Evolutionary conservation across 2,888 invertebrate genomes (phyloP), one percentile per base, ranked within the genome.

Genomic region (Chrysomela aeneicollis): DNA sequence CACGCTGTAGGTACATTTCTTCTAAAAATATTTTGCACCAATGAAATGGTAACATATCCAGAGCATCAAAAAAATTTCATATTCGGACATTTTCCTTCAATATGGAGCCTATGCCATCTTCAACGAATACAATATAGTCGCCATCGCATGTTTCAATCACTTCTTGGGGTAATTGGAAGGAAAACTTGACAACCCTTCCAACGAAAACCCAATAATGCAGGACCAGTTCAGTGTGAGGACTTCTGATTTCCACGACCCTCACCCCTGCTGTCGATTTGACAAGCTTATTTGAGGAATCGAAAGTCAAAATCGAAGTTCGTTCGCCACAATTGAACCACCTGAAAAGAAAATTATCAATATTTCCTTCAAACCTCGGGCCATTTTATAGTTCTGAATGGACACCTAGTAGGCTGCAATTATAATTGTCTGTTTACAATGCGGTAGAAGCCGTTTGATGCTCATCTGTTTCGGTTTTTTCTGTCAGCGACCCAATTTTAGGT

Each of bases 61-160:
- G 19, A n/a, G n/a, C n/a, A n/a, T n/a, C 10, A 26, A 3, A 22
- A 55, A 22, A 1, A 26, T 30, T 12, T 19, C 10, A 47, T 3
- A 47, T 10, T 15, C 49, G 55, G 46, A 68, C 63, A 55, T 66
- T 61, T 46, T 74, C 67, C 81, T 90, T 90, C 65, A 91, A 82
- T 70, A 90, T 86, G 78, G 89, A 89, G 72, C 91, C 91, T 70
- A 86, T 80, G 69, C 89, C 87, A 74, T 91, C 90, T 81, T 90
- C 89, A 47, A 89, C 89, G 60, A 90, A 86, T 74, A 91, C 85
- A 51, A 74, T 61, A n/a, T 63, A 67, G n/a, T 42, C 63, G 50
- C 35, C 42, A 59, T 84, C 81, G 82, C 84, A 62, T 82, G 83
- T 79, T 83, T 84, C 55, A 26, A 85, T 83, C 76, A 84, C 84